These are phyloP conservation scores for Chaetops frenatus DNA, from an alignment of 2,113 vertebrate species.

Conservation along the genomic window DNA sequence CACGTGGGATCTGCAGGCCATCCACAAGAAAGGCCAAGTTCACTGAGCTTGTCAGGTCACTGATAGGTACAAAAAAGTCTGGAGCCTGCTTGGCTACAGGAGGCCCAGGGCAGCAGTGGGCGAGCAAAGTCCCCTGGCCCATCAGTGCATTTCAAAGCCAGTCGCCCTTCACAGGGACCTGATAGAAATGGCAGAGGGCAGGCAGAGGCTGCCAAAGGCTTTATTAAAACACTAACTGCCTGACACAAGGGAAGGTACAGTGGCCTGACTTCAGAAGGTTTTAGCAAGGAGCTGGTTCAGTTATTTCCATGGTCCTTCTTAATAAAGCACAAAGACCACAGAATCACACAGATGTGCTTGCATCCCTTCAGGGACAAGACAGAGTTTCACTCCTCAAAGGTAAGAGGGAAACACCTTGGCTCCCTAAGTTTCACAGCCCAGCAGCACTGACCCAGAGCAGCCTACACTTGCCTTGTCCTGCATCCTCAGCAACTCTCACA, in stretches of 20 bases:
- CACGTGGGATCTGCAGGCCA: background rate
- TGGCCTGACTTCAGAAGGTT: background rate
- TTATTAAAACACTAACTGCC: background rate
- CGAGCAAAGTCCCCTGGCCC: background rate
- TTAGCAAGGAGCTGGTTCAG: background rate
- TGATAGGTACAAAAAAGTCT: background rate
- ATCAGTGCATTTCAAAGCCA: background rate
- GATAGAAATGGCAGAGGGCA: background rate
- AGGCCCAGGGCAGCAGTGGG: background rate
- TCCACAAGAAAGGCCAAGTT: background rate
- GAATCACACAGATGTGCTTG: background rate
- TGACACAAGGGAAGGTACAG: accelerated
- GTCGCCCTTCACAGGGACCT: background rate
- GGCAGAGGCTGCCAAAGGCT: background rate
- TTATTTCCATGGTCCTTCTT: background rate
- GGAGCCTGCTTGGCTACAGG: background rate
- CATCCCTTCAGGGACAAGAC: background rate
- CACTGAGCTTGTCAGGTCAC: background rate
- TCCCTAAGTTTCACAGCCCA: background rate
- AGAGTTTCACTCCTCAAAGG: background rate
- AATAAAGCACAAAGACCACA: background rate
- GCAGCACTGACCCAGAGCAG: background rate
- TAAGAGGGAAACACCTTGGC: background rate
- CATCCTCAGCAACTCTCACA: accelerated
- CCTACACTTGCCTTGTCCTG: background rate